phyloP scores from a whole-genome alignment of 1,140 invertebrate genomes.

The Drosophila setifemur region DNA sequence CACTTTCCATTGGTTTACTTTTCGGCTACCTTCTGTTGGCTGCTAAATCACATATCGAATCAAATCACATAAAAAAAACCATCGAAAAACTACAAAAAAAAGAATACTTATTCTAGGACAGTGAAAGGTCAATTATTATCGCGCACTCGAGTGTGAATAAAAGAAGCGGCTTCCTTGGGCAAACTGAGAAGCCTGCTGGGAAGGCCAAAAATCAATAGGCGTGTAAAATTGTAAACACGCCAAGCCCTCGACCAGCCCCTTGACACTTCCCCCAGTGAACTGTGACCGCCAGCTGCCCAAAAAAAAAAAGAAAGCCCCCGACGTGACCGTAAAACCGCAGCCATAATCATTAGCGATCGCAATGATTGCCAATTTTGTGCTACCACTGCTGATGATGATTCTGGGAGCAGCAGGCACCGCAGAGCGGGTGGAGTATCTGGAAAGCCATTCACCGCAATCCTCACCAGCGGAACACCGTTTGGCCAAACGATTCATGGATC shows the following conservation, averaged over 20 bases:
- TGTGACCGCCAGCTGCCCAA: constrained; percentile 33
- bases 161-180: background rate
- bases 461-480: constrained; percentile 49
- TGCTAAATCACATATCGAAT: background rate
- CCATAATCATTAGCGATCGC: constrained; percentile 23
- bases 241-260: constrained; percentile 53
- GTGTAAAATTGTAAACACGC: constrained; percentile 74
- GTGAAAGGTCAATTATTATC: constrained; percentile 1
- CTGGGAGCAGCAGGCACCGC: constrained; percentile 28
- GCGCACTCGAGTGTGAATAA: constrained; percentile 3
- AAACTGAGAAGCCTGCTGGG: constrained; percentile 4
- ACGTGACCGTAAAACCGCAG: constrained; percentile 39
- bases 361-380: constrained; percentile 35
- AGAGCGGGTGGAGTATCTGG: constrained; percentile 55
- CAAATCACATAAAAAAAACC: background rate
- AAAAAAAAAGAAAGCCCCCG: constrained; percentile 4
- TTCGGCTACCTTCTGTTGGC: constrained; percentile 5
- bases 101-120: background rate
- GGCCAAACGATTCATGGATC: constrained; percentile 77
- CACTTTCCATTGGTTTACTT: constrained; percentile 74
- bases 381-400: constrained; percentile 19
- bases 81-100: constrained; percentile 1
- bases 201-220: constrained; percentile 67
- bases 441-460: constrained; percentile 2
- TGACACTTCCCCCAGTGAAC: constrained; percentile 33